Percentiles rank a stretch among this genome's conserved stretches.
Evolutionary conservation across 1,140 invertebrate species (phyloP).

Genomic region (Carposina sasakii): DNA sequence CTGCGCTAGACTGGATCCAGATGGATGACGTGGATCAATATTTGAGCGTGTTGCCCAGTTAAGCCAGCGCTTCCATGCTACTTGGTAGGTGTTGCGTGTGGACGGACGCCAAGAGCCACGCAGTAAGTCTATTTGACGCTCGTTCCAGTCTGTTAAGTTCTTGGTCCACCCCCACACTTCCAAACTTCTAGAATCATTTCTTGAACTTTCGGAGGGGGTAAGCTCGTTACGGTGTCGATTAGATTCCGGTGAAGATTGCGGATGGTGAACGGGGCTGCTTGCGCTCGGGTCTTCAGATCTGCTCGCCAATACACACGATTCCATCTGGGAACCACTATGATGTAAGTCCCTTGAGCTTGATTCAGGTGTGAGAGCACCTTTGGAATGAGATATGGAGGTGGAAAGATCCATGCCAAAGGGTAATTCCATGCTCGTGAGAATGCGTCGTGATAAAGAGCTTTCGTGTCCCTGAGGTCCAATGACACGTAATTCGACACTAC

Average conservation of each 20-base stretch:
- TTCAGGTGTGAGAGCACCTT: constrained; percentile 28
- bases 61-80: constrained; percentile 8
- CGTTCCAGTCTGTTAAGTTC: not conserved
- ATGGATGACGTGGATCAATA: not conserved
- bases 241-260: constrained; percentile 8
- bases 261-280: constrained; percentile 5
- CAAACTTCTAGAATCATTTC: constrained; percentile 6
- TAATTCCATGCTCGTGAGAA: too few species aligned
- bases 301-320: constrained; percentile 13
- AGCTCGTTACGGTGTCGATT: not conserved
- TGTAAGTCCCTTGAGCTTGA: constrained; percentile 14
- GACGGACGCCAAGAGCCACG: constrained; percentile 8
- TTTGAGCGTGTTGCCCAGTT: not conserved
- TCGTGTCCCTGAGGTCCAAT: too few species aligned
- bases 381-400: constrained; percentile 29
- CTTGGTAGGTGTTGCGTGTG: constrained; percentile 4
- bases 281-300: constrained; percentile 14
- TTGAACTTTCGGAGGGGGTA: constrained; percentile 12
- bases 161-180: constrained; percentile 6
- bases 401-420: constrained; percentile 32
- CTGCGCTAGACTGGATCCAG: not conserved
- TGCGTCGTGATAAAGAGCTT: too few species aligned
- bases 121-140: not conserved
- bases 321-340: constrained; percentile 7
- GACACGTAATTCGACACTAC: too few species aligned